Percentiles rank a stretch among this genome's conserved stretches.
phyloP scores from a whole-genome alignment of 2,888 invertebrate species.

The Erebia aethiops region DNA sequence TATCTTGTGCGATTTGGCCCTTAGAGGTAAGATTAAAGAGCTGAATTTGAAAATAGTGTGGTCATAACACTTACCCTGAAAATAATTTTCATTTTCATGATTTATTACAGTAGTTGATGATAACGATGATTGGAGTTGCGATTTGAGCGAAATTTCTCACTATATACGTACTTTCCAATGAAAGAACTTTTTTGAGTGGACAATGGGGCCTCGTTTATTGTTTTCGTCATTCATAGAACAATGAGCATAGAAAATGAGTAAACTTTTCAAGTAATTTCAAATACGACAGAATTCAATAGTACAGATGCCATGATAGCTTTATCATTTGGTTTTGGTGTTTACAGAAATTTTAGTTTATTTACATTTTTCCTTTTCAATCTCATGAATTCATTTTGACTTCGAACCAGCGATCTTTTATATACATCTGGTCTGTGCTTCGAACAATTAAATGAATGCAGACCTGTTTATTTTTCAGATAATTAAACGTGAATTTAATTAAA shows the following conservation, averaged over 20 bases:
- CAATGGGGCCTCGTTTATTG: constrained; percentile 43
- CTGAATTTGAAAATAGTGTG: not conserved
- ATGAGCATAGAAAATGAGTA: constrained; percentile 41
- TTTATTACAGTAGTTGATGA: constrained; percentile 31
- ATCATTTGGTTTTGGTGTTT: constrained; percentile 11
- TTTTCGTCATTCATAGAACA: constrained; percentile 40
- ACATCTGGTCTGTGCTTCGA: no score
- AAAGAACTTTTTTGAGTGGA: constrained; percentile 40
- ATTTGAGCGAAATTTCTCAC: constrained; percentile 39
- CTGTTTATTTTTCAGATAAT: no score
- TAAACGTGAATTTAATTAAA: no score
- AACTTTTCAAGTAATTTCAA: constrained; percentile 41
- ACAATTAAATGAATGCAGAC: no score
- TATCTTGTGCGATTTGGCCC: not conserved
- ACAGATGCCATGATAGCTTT: constrained; percentile 21
- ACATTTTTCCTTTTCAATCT: not conserved
- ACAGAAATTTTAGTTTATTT: not conserved
- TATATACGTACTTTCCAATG: constrained; percentile 37
- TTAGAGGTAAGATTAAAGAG: not conserved
- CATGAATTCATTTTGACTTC: not conserved
- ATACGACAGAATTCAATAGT: constrained; percentile 36
- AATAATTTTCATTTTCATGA: constrained; percentile 21
- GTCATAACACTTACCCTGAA: constrained; percentile 20
- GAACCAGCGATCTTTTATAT: no score
- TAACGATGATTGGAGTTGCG: constrained; percentile 37